Conservation (phyloP, 2,888 invertebrate genomes). For the Sphinx pinastri region DNA sequence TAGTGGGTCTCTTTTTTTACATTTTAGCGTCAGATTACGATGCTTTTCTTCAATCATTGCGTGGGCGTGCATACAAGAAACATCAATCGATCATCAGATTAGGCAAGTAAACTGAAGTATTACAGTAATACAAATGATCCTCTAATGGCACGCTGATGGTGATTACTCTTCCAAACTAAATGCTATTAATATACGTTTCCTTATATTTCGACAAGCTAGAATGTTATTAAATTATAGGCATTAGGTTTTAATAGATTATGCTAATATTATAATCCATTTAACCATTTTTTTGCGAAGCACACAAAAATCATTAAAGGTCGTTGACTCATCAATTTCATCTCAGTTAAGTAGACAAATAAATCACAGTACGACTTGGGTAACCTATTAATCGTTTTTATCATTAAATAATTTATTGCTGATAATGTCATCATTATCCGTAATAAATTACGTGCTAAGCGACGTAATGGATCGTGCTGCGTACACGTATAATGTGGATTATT, state of each 20-base stretch:
- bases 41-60: no score
- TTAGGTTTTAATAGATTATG: not conserved
- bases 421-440: not conserved
- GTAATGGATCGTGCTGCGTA: not conserved
- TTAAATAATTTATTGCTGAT: no score
- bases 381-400: not conserved
- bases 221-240: not conserved
- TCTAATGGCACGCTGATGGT: conserved; percentile 9
- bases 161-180: not conserved
- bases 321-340: not conserved
- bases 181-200: conserved; percentile 9
- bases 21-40: no score
- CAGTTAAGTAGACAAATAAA: not conserved
- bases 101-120: not conserved
- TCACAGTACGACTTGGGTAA: conserved; percentile 1
- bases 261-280: no score
- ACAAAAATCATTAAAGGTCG: not conserved
- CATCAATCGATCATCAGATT: conserved; percentile 1
- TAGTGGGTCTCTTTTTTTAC: no score
- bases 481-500: not conserved
- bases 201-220: conserved; percentile 9
- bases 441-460: not conserved
- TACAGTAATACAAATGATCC: not conserved
- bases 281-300: no score
- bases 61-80: not conserved